Base-by-base conservation (phyloP, 1,140 invertebrate species). In the Branchinecta lynchi region DNA sequence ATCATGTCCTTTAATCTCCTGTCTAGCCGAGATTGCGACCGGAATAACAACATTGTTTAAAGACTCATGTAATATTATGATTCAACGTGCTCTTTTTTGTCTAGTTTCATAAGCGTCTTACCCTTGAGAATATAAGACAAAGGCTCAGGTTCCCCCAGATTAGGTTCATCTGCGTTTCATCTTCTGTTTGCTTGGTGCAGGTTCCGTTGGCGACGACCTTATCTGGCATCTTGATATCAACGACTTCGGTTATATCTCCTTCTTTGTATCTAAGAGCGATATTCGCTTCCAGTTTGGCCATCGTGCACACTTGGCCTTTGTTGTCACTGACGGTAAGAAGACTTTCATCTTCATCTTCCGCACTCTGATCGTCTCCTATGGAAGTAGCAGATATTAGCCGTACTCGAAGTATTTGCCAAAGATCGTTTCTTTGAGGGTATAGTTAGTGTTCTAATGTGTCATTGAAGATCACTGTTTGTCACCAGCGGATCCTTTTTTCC, bases 201-300 rank as follows among this genome's bases (percentile, higher is more conserved):
- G 51, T 60, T 15, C 51, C 51, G 17, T 60, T 66, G 20, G 68
- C 46, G 17, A 45, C 68, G 20, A n/a, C 51, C 10, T 21, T 45
- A 51, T 71, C 44, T 8, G 71, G 68, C 20, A 71, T 44, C 60
- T 71, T 21, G 17, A 71, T n/a, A 66, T 66, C 60, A 43, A 71
- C 45, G n/a, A 69, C 32, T 43, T 69, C 45, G n/a, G 51, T 45
- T 44, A 46, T 45, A n/a, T 70, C 66, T 10, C 66, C 66, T 43
- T 44, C 65, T 21, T 66, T 68, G 43, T 68, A 68, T 17, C 67
- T 43, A 45, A 71, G 65, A 12, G 45, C 43, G 51, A 71, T n/a
- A 10, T 44, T 46, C 10, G 68, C 71, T 9, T 66, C 68, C 15
- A 71, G 51, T 10, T 45, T 69, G 0, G 71, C 68, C 17, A 71